These are phyloP conservation scores for Macaria notata DNA, from an alignment of 2,888 invertebrate species.

Conservation along the genomic window DNA sequence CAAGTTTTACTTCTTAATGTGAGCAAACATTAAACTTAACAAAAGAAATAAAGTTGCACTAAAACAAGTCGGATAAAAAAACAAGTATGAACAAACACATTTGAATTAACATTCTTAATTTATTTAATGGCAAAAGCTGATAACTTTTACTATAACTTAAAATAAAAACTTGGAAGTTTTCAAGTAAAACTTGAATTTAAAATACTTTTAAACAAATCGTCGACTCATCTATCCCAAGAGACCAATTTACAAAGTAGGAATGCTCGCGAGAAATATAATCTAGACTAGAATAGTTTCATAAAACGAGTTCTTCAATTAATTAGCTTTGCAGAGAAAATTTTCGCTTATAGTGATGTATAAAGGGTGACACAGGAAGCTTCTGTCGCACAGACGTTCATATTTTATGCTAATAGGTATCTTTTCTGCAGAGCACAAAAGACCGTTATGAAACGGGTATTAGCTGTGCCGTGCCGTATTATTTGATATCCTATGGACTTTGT, in stretches of 20 bases:
- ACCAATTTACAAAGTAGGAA: constrained; percentile 3
- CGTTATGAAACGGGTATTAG: background rate
- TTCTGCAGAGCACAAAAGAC: background rate
- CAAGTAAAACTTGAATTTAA: no score
- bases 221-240: background rate
- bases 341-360: background rate
- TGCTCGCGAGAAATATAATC: background rate
- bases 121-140: background rate
- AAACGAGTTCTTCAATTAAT: constrained; percentile 13
- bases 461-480: no score
- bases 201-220: background rate
- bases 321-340: constrained; percentile 9
- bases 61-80: no score
- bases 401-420: constrained; percentile 10
- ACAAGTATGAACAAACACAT: no score
- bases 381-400: constrained; percentile 3
- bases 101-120: no score
- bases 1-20: no score
- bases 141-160: constrained; percentile 1
- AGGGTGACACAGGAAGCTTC: constrained; percentile 8
- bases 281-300: background rate
- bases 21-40: no score
- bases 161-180: background rate
- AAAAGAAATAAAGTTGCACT: no score
- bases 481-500: no score